Percentiles rank a stretch among this genome's conserved stretches.
These are phyloP conservation scores for Alces alces DNA, from an alignment of 2,113 vertebrate genomes.

Conservation along the genomic window DNA sequence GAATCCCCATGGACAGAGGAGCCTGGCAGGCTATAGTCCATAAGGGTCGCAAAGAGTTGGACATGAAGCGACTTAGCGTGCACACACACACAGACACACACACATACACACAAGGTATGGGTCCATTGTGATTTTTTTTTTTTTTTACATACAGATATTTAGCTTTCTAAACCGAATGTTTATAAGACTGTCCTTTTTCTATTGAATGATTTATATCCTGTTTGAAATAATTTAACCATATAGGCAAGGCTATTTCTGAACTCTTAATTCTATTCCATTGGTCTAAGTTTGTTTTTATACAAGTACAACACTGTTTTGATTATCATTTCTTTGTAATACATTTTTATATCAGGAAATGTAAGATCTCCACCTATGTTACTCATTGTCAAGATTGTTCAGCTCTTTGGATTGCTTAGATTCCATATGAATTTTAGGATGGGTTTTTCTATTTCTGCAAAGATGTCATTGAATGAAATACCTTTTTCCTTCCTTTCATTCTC, in stretches of 20 bases:
- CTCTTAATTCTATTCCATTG: not conserved
- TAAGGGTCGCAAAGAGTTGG: fast-evolving
- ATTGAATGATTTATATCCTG: not conserved
- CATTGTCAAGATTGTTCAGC: not conserved
- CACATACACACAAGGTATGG: not conserved
- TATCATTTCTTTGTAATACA: not conserved
- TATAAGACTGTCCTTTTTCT: not conserved
- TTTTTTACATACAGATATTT: not conserved
- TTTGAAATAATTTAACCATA: not conserved
- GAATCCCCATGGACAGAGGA: not conserved
- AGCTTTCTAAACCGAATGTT: not conserved
- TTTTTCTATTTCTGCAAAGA: not conserved
- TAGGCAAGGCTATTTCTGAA: not conserved
- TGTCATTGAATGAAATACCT: not conserved
- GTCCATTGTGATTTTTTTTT: not conserved
- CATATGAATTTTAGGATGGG: not conserved
- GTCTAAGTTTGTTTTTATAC: not conserved
- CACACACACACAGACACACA: fast-evolving
- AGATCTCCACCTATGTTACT: not conserved
- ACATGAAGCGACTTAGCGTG: not conserved
- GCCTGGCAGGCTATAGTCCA: not conserved
- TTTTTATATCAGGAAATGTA: not conserved
- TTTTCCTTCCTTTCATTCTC: not conserved
- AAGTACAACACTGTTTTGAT: not conserved
- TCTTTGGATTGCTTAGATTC: not conserved